Conservation (phyloP, 2,797 vertebrate genomes). For the Chrosomus eos region DNA sequence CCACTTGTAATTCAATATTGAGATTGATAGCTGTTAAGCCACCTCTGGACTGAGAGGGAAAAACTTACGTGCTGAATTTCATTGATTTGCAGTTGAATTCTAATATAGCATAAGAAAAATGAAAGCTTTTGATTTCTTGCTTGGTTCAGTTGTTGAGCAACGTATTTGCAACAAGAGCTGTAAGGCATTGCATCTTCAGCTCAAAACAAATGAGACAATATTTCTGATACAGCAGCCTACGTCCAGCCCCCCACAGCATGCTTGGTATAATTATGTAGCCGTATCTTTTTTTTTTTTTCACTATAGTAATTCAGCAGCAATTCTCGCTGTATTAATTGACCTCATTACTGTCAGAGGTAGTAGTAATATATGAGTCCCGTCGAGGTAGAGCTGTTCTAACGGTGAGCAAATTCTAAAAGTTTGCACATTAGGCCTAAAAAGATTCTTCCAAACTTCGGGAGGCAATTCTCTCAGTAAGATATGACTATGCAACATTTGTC, state of each 20-base stretch:
- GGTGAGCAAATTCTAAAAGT: slow-evolving; percentile 20
- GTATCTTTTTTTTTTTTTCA: not conserved
- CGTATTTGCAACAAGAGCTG: not conserved
- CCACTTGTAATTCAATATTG: slow-evolving; percentile 67
- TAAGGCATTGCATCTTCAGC: slow-evolving; percentile 16
- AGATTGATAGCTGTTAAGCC: slow-evolving; percentile 66
- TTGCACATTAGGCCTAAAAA: slow-evolving; percentile 1
- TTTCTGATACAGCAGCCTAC: not conserved
- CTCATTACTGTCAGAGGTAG: slow-evolving; percentile 28
- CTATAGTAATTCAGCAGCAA: slow-evolving; percentile 10
- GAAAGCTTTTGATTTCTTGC: slow-evolving; percentile 36
- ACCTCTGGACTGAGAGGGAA: slow-evolving; percentile 59
- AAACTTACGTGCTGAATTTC: slow-evolving; percentile 55
- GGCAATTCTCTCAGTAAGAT: not conserved
- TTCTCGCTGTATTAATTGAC: slow-evolving; percentile 41
- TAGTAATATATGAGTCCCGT: slow-evolving; percentile 25
- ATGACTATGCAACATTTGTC: not conserved
- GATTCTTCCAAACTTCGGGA: not conserved
- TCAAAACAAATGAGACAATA: slow-evolving; percentile 37
- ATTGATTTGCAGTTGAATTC: slow-evolving; percentile 51
- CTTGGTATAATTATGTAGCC: not conserved
- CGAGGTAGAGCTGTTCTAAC: not conserved
- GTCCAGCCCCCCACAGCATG: not conserved
- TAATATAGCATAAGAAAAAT: slow-evolving; percentile 5
- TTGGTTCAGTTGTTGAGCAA: slow-evolving; percentile 30